A percentile compares a stretch with the other conserved stretches of the same genome.
phyloP scores from a whole-genome alignment of 2,113 vertebrate species.

The Podilymbus podiceps region DNA sequence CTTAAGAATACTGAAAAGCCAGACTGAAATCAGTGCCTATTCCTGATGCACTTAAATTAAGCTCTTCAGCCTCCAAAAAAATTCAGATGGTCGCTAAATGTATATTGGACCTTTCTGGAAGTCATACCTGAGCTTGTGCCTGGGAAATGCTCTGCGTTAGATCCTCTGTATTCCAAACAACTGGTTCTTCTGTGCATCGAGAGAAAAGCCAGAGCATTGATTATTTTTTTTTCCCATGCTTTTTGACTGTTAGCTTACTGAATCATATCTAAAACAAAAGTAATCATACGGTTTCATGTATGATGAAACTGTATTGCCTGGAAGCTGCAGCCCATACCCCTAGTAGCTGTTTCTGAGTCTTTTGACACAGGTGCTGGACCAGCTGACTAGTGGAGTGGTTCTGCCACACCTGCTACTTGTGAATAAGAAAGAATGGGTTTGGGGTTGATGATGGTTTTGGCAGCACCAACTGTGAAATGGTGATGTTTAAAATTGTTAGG shows the following conservation, averaged over 20 bases:
- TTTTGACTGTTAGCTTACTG: background rate
- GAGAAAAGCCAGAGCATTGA: background rate
- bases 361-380: background rate
- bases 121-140: background rate
- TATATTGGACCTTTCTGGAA: background rate
- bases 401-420: background rate
- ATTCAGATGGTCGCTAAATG: background rate
- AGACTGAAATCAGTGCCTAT: background rate
- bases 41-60: background rate
- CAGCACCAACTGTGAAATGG: background rate
- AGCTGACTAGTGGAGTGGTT: background rate
- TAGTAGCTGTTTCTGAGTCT: background rate
- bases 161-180: background rate
- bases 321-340: background rate
- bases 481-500: background rate
- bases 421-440: background rate
- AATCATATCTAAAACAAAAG: background rate
- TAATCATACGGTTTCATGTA: background rate
- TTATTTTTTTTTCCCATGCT: background rate
- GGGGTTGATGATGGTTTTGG: background rate
- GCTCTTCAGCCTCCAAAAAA: background rate
- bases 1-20: background rate
- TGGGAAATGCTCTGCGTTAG: background rate
- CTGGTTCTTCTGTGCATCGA: background rate
- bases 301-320: background rate